Base-by-base conservation (phyloP, 1,140 invertebrate genomes). In the Sycobia sp. region DNA sequence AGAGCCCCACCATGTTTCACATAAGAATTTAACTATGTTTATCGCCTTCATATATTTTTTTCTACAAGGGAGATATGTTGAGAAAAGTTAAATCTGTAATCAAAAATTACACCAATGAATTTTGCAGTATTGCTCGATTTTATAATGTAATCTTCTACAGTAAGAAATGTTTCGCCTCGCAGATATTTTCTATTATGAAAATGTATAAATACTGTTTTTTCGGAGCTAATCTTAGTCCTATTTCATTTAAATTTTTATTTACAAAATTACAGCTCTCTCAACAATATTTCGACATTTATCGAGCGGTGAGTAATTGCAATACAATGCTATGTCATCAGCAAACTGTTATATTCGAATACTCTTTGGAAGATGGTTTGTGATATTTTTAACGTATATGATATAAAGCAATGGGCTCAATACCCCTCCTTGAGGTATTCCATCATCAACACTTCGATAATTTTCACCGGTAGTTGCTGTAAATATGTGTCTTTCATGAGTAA, bases 51-150 rank as follows among this genome's bases (percentile, higher is more conserved):
- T 7, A 39, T 22, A 49, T 23, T 23, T 59, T 25, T 50, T 41
- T 50, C 20, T 2, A 53, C 53, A 36, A 59, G 8, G 3, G 57
- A 43, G 1, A 67, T 47, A 16, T 67, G 68, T n/a, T 41, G 20
- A 2, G 10, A 39, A 58, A 66, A 69, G 4, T 59, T 62, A 0
- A 69, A 27, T 55, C 63, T 66, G 18, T 29, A 44, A 47, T 67
- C 57, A 16, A 67, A 63, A 3, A 44, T 51, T 11, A 65, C n/a
- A 0, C 68, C 65, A 2, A 69, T 32, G 14, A 64, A 58, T 49
- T 53, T 58, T 11, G 50, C 22, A 29, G 8, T 61, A 14, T 65
- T 25, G 38, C 27, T 54, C 23, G 44, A 25, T 64, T 64, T 49
- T 13, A 61, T 49, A 10, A 32, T 39, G 14, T 5, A 11, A n/a